Conservation (phyloP, 2,113 vertebrate genomes). For the Willisornis vidua region DNA sequence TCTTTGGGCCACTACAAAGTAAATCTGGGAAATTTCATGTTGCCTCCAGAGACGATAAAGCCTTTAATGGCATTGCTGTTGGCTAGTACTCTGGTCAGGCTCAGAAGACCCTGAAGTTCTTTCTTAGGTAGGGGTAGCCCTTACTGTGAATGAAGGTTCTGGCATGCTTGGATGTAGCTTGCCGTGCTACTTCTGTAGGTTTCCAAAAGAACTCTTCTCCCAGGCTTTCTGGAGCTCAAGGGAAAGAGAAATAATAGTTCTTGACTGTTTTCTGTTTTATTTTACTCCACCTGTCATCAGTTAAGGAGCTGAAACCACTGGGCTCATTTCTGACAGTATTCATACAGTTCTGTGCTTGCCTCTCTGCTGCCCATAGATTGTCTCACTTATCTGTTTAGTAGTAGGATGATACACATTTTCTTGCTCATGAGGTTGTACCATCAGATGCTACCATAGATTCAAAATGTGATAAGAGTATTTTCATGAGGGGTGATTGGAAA, state of each 20-base stretch:
- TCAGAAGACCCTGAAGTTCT: neutral
- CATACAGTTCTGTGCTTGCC: neutral
- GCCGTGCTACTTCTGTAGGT: neutral
- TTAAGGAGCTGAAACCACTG: neutral
- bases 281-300: neutral
- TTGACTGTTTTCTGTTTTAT: neutral
- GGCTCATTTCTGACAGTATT: neutral
- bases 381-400: neutral
- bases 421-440: neutral
- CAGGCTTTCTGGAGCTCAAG: neutral
- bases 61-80: neutral
- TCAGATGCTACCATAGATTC: neutral
- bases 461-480: neutral
- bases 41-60: neutral
- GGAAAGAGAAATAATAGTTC: neutral
- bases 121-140: neutral
- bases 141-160: neutral
- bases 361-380: neutral
- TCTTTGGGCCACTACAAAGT: neutral
- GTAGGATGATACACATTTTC: neutral
- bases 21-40: neutral
- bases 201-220: neutral
- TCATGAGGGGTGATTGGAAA: neutral
- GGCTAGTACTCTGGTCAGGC: neutral
- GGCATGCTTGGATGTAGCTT: neutral